Base-by-base conservation (phyloP, 2,113 vertebrate genomes). In the Sminthopsis crassicaudata region DNA sequence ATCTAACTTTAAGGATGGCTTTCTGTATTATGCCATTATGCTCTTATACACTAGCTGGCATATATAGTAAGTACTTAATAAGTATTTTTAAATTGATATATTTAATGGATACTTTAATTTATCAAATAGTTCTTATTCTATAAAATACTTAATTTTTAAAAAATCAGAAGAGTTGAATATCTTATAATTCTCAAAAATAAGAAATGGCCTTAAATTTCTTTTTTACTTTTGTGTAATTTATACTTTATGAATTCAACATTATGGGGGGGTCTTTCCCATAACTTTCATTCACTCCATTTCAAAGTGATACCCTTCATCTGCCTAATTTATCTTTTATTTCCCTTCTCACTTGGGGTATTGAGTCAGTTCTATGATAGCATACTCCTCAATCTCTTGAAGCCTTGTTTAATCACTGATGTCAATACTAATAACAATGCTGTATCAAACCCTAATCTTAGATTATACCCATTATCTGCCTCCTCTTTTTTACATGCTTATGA, bases 131-230 rank as follows among this genome's bases (percentile, higher is more conserved):
- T 84, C 22, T n/a, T 23, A 42, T 84, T 3, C n/a, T 84, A 8
- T 84, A 36, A 0, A 67, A 16, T 8, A 84, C 67, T 84, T 84
- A 42, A 84, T 22, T 48, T 48, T 84, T 84, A 22, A 84, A 67
- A 84, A 42, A 84, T 84, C n/a, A 42, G 36, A 84, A 42, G 67
- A 84, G 16, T 52, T 90, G 91, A 22, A 25, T 12, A 89, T 30
- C 92, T 95, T 92, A 46, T 94, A 36, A 89, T 90, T 95, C 53
- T 95, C 48, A 53, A 95, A 26, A 95, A 53, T 90, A 52, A 95
- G 53, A 96, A 46, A 19, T 24, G 5, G 36, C 42, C 60, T 30
- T 91, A n/a, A 36, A 42, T 19, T 91, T 92, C 48, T 46, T 93
- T 91, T 51, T n/a, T 36, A 90, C 93, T 91, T 76, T 26, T 89